Base-by-base conservation (phyloP, 2,888 invertebrate genomes). In the Platerodrilus igneus region DNA sequence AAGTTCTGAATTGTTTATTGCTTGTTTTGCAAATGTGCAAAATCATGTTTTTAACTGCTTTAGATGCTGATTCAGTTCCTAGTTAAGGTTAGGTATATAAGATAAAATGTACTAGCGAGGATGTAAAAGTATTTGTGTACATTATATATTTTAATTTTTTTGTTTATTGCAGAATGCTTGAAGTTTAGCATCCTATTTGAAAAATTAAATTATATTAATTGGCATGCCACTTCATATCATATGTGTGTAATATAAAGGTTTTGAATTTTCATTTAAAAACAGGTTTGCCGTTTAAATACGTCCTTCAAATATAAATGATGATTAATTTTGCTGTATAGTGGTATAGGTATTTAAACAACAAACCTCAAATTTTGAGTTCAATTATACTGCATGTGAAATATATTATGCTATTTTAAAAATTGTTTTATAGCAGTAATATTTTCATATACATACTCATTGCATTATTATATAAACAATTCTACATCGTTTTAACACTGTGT, bases 1-100 rank as follows among this genome's bases (percentile, higher is more conserved):
- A 61, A 60, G 58, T 39, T 55, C 54, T 58, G 31, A 38, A 39
- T 40, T 28, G 22, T 37, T 34, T 23, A 22, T 42, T 37, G 25
- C 30, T 32, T 32, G 19, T 41, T 36, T 31, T 34, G 21, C 35
- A 40, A 27, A 28, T 18, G 27, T 35, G 27, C 31, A 27, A 39
- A 35, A 36, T 44, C 23, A 25, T 25, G 19, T 14, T 23, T 10
- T 15, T 13, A 19, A 31, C 11, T 10, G 11, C 11, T 21, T 22
- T 31, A 15, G 11, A 11, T 28, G 19, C 20, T n/a, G n/a, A n/a
- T n/a, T n/a, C n/a, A n/a, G 16, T 14, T 28, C 7, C 17, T 16
- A 28, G 28, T 28, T 28, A 28, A 28, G 28, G 10, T 14, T 28
- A 17, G 16, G 20, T 36, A 25, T 41, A 40, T 37, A 39, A 39